Base-by-base conservation (phyloP, 2,797 vertebrate genomes). In the Enteromius radiatus region DNA sequence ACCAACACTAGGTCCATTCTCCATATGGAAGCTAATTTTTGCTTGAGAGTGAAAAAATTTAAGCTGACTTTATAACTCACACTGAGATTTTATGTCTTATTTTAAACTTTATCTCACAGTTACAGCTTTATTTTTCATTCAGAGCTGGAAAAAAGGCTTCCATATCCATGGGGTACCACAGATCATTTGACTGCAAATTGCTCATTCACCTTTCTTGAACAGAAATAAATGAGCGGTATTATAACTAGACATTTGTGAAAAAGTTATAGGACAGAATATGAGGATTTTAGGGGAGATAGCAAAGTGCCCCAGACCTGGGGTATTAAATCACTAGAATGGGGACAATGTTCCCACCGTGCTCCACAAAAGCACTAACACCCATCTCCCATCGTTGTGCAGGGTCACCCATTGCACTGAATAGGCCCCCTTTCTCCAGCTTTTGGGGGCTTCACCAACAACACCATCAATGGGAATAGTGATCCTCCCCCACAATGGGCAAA, bases 391-490 rank as follows among this genome's bases (percentile, higher is more conserved):
- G 86, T 85, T 88, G 88, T 86, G 68, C 71, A 67, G 84, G 89
- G 28, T 81, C 49, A 90, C 90, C 90, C 88, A 89, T 86, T 91
- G 87, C 88, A 80, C 52, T 92, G 87, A 94, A 89, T 90, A 77
- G 92, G 90, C 89, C 88, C 87, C 83, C 87, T 91, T 92, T 82
- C 88, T 86, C 86, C 86, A 87, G 89, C 92, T 89, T 92, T 90
- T 92, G 86, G 90, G 91, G 93, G 93, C 90, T 91, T 93, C 88
- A 94, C 85, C 87, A 88, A 87, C 84, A 84, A 79, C 85, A 85
- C 89, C 91, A 95, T 93, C 93, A 94, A 94, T 87, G 65, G 92
- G 86, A 94, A 93, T 86, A 92, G 89, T 92, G 91, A 92, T 91
- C 92, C 90, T 91, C 89, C 92, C 90, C 93, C 91, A 93, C 92